These are phyloP conservation scores for Alectura lathami DNA, from an alignment of 2,113 vertebrate species.

Conservation along the genomic window DNA sequence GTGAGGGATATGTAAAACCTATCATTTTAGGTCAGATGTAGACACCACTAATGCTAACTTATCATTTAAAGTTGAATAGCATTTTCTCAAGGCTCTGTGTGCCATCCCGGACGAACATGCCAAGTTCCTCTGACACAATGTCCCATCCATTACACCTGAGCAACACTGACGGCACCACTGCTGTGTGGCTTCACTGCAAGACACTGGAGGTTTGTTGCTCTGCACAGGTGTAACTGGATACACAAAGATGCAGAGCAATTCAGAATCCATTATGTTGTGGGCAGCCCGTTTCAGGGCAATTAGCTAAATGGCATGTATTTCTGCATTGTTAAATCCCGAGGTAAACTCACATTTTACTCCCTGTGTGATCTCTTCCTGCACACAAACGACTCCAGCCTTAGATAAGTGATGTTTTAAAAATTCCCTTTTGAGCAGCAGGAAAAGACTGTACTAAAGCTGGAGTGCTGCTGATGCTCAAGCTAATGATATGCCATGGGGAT, in stretches of 20 bases:
- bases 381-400: background rate
- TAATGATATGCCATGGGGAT: background rate
- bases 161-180: background rate
- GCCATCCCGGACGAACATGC: background rate
- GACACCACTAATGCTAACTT: background rate
- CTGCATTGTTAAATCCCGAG: slow-evolving; percentile 11
- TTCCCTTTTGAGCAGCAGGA: background rate
- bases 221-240: background rate
- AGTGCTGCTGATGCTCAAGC: background rate
- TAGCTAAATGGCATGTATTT: background rate
- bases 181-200: background rate
- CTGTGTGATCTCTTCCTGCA: background rate
- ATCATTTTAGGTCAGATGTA: background rate
- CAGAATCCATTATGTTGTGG: background rate
- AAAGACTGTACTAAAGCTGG: background rate
- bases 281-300: background rate
- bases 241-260: background rate
- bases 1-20: background rate
- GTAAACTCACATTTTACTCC: slow-evolving; percentile 24
- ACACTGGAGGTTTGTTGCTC: background rate
- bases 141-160: background rate
- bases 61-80: background rate
- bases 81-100: background rate
- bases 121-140: background rate
- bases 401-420: background rate